Base-by-base conservation (phyloP, 2,113 vertebrate genomes). In the Nothoprocta perdicaria region DNA sequence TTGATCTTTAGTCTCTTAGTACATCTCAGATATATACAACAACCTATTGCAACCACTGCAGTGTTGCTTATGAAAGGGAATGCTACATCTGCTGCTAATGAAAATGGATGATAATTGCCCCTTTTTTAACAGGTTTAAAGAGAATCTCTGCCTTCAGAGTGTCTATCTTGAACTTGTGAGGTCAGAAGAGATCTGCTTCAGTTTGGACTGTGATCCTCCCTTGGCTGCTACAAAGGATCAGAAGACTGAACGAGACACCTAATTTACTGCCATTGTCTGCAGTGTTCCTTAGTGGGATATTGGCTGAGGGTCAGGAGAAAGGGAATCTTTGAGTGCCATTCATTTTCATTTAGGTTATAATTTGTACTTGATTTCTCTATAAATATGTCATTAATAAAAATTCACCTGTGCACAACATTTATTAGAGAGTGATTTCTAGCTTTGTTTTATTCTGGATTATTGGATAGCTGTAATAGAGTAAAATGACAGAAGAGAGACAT, bases 61-160 rank as follows among this genome's bases (percentile, higher is more conserved):
- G 6, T n/a, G 24, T 46, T 66, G 26, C 33, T 84, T 41, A 80
- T 35, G 60, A 78, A 92, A 38, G 11, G 22, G 35, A 67, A 31
- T 72, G 67, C 31, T 90, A 57, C 53, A 69, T 73, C 72, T 84
- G 29, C 33, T 33, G 68, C 14, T 11, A 55, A 79, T 38, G 74
- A 90, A 91, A 79, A 84, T 33, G 58, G 3, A 5, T 12, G 41
- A 60, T 82, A 63, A 92, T 11, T 46, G 58, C 22, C 2, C 2
- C 81, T 73, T 77, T 63, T 46, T 3, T 26, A 53, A 93, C 68
- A 95, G 96, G 62, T 89, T 92, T 93, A 87, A 93, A 87, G 74
- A 96, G 62, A 92, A 92, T 73, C 14, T 75, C 21, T 90, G 93
- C 48, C 76, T 95, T 76, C 81, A 86, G 66, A 81, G 75, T 62